Evolutionary conservation across 2,113 vertebrate species (phyloP).

Genomic region (Archilochus colubris): DNA sequence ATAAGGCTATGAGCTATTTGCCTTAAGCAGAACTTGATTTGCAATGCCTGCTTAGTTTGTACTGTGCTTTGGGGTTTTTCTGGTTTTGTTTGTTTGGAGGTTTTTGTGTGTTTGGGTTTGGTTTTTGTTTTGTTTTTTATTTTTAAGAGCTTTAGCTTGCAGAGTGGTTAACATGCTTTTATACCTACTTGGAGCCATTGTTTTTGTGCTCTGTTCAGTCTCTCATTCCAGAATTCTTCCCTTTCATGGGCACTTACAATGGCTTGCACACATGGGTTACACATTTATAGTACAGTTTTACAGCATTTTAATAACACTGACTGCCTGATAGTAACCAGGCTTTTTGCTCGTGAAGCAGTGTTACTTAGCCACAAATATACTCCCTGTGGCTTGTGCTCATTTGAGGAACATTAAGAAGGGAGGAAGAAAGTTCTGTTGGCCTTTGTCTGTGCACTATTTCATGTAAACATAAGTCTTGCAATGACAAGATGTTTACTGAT

Average conservation of each 20-base stretch:
- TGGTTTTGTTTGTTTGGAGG: too few relatives aligned
- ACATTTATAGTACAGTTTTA: background rate
- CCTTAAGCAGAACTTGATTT: background rate
- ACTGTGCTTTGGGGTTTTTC: background rate
- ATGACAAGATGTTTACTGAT: background rate
- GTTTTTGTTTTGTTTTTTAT: background rate
- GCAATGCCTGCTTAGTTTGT: background rate
- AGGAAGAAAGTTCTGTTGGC: background rate
- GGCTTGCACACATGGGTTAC: background rate
- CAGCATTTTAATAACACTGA: background rate
- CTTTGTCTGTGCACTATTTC: background rate
- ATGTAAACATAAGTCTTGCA: background rate
- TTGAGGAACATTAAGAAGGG: background rate
- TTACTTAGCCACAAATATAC: background rate
- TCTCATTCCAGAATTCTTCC: background rate
- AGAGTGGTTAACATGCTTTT: background rate
- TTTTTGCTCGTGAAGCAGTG: background rate
- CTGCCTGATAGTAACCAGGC: background rate
- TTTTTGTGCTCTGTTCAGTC: background rate
- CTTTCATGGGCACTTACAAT: background rate
- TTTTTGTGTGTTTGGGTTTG: background rate
- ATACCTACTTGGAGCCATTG: background rate
- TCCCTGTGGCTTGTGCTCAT: background rate
- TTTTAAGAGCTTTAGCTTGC: background rate
- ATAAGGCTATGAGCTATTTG: background rate